Conservation (phyloP, 1,140 invertebrate species). For the Lethrus apterus region DNA sequence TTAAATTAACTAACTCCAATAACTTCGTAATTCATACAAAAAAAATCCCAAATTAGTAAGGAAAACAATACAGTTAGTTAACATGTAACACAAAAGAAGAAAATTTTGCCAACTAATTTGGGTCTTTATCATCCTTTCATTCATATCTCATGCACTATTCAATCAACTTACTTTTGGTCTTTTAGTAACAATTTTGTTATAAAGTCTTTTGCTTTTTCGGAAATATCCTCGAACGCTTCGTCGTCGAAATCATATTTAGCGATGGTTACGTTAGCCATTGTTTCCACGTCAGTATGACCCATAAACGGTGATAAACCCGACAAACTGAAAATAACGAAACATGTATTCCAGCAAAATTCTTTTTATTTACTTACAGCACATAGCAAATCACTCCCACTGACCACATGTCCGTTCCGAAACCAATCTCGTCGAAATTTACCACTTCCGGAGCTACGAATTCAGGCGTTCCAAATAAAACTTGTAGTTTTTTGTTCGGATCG, state of each 20-base stretch:
- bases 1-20: no score
- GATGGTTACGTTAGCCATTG: constrained; percentile 93
- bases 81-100: not conserved
- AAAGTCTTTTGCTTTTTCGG: constrained; percentile 88
- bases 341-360: not conserved
- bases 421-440: constrained; percentile 95
- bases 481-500: constrained; percentile 84
- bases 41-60: constrained; percentile 30
- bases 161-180: constrained; percentile 75
- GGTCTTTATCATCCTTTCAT: constrained; percentile 39
- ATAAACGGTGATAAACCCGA: constrained; percentile 97
- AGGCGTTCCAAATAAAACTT: constrained; percentile 93
- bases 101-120: constrained; percentile 22
- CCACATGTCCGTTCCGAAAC: constrained; percentile 96
- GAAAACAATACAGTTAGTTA: not conserved
- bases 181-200: constrained; percentile 81
- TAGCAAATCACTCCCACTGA: constrained; percentile 96
- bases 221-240: constrained; percentile 86
- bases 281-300: constrained; percentile 94
- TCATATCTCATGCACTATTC: not conserved
- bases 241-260: constrained; percentile 94
- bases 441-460: constrained; percentile 99
- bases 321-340: constrained; percentile 54
- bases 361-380: constrained; percentile 77
- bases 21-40: constrained; percentile 25